A percentile compares a stretch with the other conserved stretches of the same genome.
Evolutionary conservation across 2,113 vertebrate species (phyloP).

Genomic region (Tachuris rubrigastra): DNA sequence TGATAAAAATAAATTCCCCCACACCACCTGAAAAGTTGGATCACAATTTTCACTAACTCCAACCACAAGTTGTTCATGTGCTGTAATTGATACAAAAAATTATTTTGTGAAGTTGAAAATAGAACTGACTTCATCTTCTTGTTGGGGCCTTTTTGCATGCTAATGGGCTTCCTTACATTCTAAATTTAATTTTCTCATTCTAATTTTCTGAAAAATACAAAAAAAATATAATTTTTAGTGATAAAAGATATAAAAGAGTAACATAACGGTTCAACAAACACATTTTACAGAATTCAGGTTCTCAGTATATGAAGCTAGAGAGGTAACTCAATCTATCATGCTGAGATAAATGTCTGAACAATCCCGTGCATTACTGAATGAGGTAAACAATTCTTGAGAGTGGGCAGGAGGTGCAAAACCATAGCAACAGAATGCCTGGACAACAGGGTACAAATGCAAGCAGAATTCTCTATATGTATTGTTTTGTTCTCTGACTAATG

Average conservation of each 20-base stretch:
- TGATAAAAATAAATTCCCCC: neutral
- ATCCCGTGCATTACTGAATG: neutral
- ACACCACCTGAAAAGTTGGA: neutral
- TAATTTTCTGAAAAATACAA: neutral
- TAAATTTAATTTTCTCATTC: neutral
- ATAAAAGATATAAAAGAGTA: neutral
- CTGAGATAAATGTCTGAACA: slow-evolving; percentile 57
- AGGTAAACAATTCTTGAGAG: slow-evolving; percentile 59
- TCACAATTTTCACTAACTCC: neutral
- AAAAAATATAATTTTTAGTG: neutral
- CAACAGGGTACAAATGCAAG: slow-evolving; percentile 35
- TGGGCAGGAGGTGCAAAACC: slow-evolving; percentile 62
- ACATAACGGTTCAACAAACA: neutral
- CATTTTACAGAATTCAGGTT: slow-evolving; percentile 13
- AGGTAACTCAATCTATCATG: slow-evolving; percentile 50
- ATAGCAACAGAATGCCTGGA: slow-evolving; percentile 61
- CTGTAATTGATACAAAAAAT: neutral
- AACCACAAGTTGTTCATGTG: neutral
- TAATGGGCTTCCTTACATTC: neutral
- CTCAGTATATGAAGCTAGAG: neutral
- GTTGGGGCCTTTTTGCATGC: neutral
- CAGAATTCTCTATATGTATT: slow-evolving; percentile 47
- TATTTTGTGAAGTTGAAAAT: neutral
- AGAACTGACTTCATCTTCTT: neutral
- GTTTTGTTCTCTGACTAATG: slow-evolving; percentile 29